Conservation (phyloP, 2,113 vertebrate species). For the Candoia aspera region DNA sequence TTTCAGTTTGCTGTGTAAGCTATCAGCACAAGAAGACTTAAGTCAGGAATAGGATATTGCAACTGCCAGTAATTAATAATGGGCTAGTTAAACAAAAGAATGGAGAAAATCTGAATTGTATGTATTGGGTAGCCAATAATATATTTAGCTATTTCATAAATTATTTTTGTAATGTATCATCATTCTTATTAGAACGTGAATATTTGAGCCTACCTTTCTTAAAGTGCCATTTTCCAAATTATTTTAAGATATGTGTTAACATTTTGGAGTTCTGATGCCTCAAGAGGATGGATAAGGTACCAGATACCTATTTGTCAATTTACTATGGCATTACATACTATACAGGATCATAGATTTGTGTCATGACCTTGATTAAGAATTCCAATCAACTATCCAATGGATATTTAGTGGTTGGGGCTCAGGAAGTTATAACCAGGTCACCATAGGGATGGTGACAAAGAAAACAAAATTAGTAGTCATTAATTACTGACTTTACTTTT, state of each 20-base stretch:
- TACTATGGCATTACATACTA: neutral
- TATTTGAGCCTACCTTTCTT: neutral
- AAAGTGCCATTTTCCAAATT: neutral
- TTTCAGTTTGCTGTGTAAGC: neutral
- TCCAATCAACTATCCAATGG: constrained; percentile 23
- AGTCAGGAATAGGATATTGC: neutral
- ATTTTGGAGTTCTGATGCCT: neutral
- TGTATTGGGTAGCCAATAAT: neutral
- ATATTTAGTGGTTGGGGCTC: constrained; percentile 19
- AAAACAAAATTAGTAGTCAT: neutral
- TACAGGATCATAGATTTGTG: constrained; percentile 2
- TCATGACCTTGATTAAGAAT: constrained; percentile 25
- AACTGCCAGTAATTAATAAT: neutral
- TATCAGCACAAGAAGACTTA: neutral
- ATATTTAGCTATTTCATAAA: constrained; percentile 1
- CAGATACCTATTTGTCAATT: constrained; percentile 7
- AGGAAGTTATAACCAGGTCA: constrained; percentile 6
- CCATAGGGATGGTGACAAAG: neutral
- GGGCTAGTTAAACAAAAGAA: neutral
- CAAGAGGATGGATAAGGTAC: constrained; percentile 7
- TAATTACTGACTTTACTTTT: neutral
- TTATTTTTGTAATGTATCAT: neutral
- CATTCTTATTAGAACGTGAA: neutral
- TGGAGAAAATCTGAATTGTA: neutral
- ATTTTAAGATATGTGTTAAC: neutral